Base-by-base conservation (phyloP, 2,113 vertebrate genomes). In the Rhizomys pruinosus region DNA sequence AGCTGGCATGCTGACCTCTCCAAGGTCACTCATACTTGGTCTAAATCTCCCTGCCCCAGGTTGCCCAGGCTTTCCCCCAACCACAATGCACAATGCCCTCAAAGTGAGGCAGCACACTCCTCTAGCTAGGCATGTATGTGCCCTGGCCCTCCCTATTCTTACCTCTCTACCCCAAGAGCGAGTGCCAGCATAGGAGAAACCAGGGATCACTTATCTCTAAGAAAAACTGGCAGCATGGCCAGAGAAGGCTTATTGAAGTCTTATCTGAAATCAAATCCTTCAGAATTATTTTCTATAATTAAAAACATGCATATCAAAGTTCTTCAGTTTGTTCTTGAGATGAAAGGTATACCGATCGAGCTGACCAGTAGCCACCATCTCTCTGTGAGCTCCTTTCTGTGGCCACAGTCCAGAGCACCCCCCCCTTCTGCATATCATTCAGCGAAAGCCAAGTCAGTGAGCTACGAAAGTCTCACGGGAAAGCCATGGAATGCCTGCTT, bases 401-500 rank as follows among this genome's bases (percentile, higher is more conserved):
- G 90, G 85, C 86, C 23, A 0, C 0, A 0, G 7, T 61, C 92
- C 96, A 94, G 55, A 25, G 68, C 10, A 10, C 7, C 82, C 37
- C 57, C 47, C 37, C 63, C 17, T 52, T 34, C 22, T 4, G 11
- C 17, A 0, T 47, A 10, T 89, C 90, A 63, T 64, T 91, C 66
- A 57, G 19, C 55, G 5, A 42, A 74, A n/a, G 72, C 93, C 92
- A 84, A 59, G 19, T 71, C 68, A 25, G 19, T 71, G 61, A 25
- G 16, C 77, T 17, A 16, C 68, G 64, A 9, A 39, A 69, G 52
- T 72, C 95, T 59, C 92, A 63, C 0, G 37, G 87, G 96, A 96
- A 82, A 73, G 78, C 42, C 20, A 4, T 12, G 1, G 22, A 34
- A 61, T 0, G 5, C 98, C 98, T 98, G 5, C 98, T 98, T 98